These are phyloP conservation scores for Pollachius pollachius DNA, from an alignment of 2,113 vertebrate species.

Conservation along the genomic window DNA sequence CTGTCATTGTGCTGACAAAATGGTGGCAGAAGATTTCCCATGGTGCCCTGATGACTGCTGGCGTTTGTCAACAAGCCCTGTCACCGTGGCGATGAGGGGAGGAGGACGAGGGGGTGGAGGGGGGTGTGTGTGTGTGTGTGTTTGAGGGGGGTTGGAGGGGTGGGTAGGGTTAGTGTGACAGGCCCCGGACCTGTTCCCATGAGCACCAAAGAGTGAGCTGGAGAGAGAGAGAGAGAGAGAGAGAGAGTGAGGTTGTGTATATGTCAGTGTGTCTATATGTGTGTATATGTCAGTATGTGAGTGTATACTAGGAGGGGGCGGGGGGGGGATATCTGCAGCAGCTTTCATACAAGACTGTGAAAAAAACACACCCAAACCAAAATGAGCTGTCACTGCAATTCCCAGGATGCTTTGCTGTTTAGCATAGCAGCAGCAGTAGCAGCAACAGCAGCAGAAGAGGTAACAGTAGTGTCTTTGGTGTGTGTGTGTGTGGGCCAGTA, in stretches of 20 bases:
- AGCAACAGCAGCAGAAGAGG: constrained; percentile 17
- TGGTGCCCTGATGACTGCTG: constrained; percentile 99
- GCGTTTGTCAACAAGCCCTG: constrained; percentile 99
- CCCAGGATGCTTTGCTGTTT: constrained; percentile 99
- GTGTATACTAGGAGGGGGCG: neutral
- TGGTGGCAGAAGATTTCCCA: constrained; percentile 99
- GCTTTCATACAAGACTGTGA: constrained; percentile 88
- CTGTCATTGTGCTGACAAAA: constrained; percentile 99
- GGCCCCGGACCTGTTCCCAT: too few relatives aligned
- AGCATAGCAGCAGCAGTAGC: constrained; percentile 92
- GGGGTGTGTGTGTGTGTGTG: constrained; percentile 62
- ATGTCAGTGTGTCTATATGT: constrained; percentile 1
- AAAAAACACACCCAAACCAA: constrained; percentile 83
- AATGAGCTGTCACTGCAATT: constrained; percentile 99
- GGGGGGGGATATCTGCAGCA: constrained; percentile 78
- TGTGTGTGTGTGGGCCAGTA: constrained; percentile 77
- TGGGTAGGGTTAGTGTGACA: constrained; percentile 27
- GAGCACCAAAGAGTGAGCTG: neutral
- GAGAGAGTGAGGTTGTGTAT: constrained; percentile 24
- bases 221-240: constrained; percentile 31
- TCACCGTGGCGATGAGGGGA: constrained; percentile 90
- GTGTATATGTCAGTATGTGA: constrained; percentile 1
- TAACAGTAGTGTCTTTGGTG: constrained; percentile 10
- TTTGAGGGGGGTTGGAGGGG: constrained; percentile 27
- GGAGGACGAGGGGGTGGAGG: constrained; percentile 78